phyloP scores from a whole-genome alignment of 2,797 vertebrate species.

The Acanthis flammea region DNA sequence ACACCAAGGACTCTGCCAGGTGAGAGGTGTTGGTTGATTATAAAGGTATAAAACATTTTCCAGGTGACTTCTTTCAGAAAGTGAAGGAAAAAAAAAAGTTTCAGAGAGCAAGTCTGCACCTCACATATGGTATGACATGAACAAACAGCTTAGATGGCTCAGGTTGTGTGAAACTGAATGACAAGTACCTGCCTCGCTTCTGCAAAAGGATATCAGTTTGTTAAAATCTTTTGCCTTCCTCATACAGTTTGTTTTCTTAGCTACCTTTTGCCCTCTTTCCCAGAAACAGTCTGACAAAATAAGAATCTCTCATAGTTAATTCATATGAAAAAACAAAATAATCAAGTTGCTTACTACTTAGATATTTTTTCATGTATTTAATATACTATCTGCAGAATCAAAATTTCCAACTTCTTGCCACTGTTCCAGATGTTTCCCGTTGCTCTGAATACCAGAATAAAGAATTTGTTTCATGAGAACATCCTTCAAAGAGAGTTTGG shows the following conservation, averaged over 20 bases:
- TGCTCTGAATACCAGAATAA: background rate
- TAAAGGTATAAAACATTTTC: background rate
- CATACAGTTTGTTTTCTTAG: background rate
- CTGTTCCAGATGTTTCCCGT: background rate
- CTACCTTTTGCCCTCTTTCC: background rate
- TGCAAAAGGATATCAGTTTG: background rate
- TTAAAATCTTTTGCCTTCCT: background rate
- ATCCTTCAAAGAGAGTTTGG: conserved; percentile 46
- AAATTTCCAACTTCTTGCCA: background rate
- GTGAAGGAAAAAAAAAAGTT: background rate
- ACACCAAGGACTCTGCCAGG: background rate
- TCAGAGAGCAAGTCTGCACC: background rate
- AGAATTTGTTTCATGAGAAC: background rate
- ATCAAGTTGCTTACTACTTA: background rate
- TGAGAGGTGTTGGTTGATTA: background rate
- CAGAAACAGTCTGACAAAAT: background rate
- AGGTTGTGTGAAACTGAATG: background rate
- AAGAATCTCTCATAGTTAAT: background rate
- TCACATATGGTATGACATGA: background rate
- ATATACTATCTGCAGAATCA: background rate
- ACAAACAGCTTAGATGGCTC: background rate
- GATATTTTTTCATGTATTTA: background rate
- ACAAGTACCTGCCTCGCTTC: background rate
- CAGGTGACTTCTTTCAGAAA: background rate
- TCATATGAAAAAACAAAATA: background rate